Base-by-base conservation (phyloP, 2,113 vertebrate genomes). In the Forbesichthys agassizii region DNA sequence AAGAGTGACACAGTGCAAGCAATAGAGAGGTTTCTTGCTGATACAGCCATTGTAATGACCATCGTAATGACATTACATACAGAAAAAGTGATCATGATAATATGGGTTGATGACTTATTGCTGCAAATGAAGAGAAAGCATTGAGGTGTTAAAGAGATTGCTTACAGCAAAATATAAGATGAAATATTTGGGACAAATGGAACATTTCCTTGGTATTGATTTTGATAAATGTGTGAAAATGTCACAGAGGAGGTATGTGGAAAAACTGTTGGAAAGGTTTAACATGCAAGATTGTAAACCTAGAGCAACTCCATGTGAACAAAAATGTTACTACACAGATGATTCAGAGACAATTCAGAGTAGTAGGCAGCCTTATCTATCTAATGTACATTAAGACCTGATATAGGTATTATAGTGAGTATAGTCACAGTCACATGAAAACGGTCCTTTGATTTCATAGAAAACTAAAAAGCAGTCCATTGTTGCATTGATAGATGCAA, bases 1-100 rank as follows among this genome's bases (percentile, higher is more conserved):
- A 78, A 20, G 20, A 72, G 53, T 36, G 70, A 79, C 54, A 56
- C 65, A 52, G 48, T 57, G 13, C 48, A 68, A 42, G 64, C 66
- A 7, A 75, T 61, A 49, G 58, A 78, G 9, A 80, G 53, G 13
- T 79, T 71, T 46, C 33, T 75, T 6, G 73, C 82, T 27, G 82
- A 76, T 20, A 69, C 33, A 12, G 66, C 69, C 33, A 20, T 20
- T 2, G 20, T 20, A 20, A 20, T 20, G 20, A 20, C 20, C 27
- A 27, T 27, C 27, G 27, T 3, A 27, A 27, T 27, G 27, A 27
- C n/a, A n/a, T n/a, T n/a, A 55, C 56, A 68, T 59, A 20, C 20
- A 20, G 64, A 73, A 27, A 80, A 63, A 27, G 65, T 77, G 56
- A 73, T 76, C 51, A 62, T 75, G 18, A 33, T 75, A 11, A 71